Evolutionary conservation across 92 coral and sea anemone species (phyloP), one percentile per base, ranked within the genome.

Genomic region (Zoanthus sansibaricus): DNA sequence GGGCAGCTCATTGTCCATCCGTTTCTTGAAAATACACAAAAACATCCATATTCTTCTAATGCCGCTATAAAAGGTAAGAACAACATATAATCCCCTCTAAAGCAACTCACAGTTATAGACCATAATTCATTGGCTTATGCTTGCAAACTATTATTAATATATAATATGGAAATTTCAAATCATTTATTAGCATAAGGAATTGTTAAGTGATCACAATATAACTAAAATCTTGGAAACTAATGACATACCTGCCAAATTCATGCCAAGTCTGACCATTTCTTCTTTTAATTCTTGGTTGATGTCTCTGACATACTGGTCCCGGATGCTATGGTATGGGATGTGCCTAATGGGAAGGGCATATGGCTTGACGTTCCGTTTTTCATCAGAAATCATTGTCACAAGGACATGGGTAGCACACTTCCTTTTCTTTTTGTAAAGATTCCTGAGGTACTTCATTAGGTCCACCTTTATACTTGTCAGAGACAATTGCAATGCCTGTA

Each of bases 341-440:
- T 69, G 88, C 7, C 78, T 86, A 0, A 91, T 89, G 54, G 92
- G 92, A 12, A 91, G 84, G 15, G 92, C 90, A 85, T 91, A 91
- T 32, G 90, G 94, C n/a, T 91, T 91, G 11, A 14, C 32, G 3
- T 9, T 0, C 52, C 92, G 17, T 32, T 77, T 77, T 62, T 91
- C 94, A 73, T 91, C 94, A 8, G 94, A 88, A 3, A 91, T 73
- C 92, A 91, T 88, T 11, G 86, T 46, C 1, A 91, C 92, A 37
- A 91, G 2, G 0, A 91, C 94, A 86, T 88, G 94, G 0, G 84
- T 64, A 12, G 94, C 94, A 14, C 69, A 14, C 0, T 87, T 85
- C 42, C 90, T 62, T 66, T 83, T 88, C 58, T 91, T 91, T 79
- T 91, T 91, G 69, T 64, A 91, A 11, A 72, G 6, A 46, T 91